A percentile compares a stretch with the other conserved stretches of the same genome.
These are phyloP conservation scores for Apodemia hepburni DNA, from an alignment of 2,888 invertebrate genomes.

Conservation along the genomic window DNA sequence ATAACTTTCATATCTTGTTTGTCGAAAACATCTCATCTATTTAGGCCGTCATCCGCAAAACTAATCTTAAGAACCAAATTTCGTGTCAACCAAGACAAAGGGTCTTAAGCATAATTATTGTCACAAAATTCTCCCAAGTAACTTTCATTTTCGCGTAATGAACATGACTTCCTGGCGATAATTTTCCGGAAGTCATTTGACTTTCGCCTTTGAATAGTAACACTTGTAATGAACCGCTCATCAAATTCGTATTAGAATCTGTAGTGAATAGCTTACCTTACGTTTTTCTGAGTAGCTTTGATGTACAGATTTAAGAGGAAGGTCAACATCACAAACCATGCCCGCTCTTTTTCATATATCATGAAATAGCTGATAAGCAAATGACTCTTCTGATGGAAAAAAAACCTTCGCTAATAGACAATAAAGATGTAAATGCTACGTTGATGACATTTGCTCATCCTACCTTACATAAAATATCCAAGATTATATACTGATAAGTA, in stretches of 20 bases:
- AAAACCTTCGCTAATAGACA: no score
- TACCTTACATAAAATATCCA: no score
- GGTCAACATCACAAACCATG: no score
- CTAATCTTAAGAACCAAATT: constrained; percentile 2
- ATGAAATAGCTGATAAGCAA: no score
- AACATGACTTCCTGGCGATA: constrained; percentile 16
- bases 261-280: not conserved
- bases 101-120: not conserved
- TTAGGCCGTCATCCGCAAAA: not conserved
- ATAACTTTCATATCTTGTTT: not conserved
- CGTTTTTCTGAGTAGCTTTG: not conserved
- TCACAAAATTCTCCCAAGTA: constrained; percentile 5
- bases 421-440: no score
- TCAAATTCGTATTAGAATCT: constrained; percentile 20
- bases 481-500: no score
- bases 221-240: constrained; percentile 19
- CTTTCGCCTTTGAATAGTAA: constrained; percentile 20
- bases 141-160: constrained; percentile 21
- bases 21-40: not conserved
- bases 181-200: constrained; percentile 22
- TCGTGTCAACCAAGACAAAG: constrained; percentile 9
- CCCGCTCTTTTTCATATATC: no score
- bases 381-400: no score
- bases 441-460: no score
- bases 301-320: no score